Conservation (phyloP, 2,888 invertebrate species). For the Drosophila robusta region DNA sequence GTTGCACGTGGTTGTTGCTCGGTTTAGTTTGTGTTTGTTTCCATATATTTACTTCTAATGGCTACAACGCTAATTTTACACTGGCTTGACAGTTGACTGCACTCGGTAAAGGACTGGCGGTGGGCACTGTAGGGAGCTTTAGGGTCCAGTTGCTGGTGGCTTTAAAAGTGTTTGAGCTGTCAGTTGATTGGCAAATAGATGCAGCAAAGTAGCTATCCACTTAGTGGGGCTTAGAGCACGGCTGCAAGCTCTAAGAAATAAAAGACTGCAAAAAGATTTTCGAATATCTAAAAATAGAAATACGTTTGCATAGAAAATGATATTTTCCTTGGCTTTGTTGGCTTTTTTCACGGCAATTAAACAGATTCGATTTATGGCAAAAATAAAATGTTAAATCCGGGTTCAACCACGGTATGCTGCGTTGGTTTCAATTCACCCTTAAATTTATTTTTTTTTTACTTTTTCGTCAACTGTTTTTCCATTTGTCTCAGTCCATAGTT, state of each 20-base stretch:
- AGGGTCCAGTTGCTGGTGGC: constrained; percentile 23
- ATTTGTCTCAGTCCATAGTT: constrained; percentile 5
- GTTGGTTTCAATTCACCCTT: not conserved
- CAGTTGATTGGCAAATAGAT: constrained; percentile 5
- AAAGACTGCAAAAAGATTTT: not conserved
- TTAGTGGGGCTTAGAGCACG: not conserved
- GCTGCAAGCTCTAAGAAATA: no score
- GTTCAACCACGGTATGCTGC: not conserved
- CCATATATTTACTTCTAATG: constrained; percentile 50
- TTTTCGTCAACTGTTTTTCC: constrained; percentile 8
- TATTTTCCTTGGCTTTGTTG: no score
- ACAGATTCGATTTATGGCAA: no score
- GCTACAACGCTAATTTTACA: constrained; percentile 71
- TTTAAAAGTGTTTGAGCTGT: constrained; percentile 32
- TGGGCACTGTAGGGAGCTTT: not conserved
- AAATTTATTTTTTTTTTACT: not conserved
- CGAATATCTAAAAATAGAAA: no score
- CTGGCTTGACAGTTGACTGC: constrained; percentile 71
- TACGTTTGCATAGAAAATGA: no score
- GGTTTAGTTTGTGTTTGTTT: constrained; percentile 41
- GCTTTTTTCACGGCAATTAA: no score
- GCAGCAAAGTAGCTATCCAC: not conserved
- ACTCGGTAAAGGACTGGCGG: constrained; percentile 4
- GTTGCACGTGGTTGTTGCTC: constrained; percentile 57
- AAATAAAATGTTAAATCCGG: not conserved